These are phyloP conservation scores for Cherax quadricarinatus DNA, from an alignment of 1,140 invertebrate genomes.

Conservation along the genomic window DNA sequence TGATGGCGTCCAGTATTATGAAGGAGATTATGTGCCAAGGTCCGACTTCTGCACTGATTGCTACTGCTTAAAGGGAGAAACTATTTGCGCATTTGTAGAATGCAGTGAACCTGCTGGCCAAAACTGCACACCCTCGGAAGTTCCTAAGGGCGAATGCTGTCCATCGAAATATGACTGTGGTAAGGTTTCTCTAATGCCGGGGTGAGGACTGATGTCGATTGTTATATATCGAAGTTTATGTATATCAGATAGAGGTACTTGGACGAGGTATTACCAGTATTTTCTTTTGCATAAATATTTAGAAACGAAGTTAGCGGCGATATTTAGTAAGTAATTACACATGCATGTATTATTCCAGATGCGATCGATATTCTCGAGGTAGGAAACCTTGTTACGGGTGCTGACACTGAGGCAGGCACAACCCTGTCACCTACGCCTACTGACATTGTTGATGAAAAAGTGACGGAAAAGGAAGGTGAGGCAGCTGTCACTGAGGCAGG, in stretches of 20 bases:
- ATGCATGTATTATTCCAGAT: neutral
- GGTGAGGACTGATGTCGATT: no score
- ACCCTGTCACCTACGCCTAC: neutral
- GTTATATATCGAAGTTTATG: no score
- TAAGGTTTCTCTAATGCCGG: conserved; percentile 57
- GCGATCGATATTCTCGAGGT: conserved; percentile 7
- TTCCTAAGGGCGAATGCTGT: conserved; percentile 88
- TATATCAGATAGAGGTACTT: no score
- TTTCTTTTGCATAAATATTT: no score
- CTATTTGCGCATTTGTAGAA: conserved; percentile 93
- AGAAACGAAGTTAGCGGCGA: no score
- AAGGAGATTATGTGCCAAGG: conserved; percentile 54
- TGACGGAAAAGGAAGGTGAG: neutral
- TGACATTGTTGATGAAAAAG: no score
- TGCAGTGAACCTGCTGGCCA: conserved; percentile 84
- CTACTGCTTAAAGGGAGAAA: conserved; percentile 93
- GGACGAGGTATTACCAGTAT: no score
- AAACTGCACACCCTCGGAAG: conserved; percentile 42
- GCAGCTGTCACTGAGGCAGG: neutral
- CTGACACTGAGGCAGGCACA: conserved; percentile 6
- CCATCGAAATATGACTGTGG: conserved; percentile 90
- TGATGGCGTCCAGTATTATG: conserved; percentile 41
- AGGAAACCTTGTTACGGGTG: conserved; percentile 4
- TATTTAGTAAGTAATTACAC: no score
- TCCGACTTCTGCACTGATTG: conserved; percentile 89